Evolutionary conservation across 2,797 vertebrate species (phyloP), one percentile per base, ranked within the genome.

Genomic region (Borostomias antarcticus): DNA sequence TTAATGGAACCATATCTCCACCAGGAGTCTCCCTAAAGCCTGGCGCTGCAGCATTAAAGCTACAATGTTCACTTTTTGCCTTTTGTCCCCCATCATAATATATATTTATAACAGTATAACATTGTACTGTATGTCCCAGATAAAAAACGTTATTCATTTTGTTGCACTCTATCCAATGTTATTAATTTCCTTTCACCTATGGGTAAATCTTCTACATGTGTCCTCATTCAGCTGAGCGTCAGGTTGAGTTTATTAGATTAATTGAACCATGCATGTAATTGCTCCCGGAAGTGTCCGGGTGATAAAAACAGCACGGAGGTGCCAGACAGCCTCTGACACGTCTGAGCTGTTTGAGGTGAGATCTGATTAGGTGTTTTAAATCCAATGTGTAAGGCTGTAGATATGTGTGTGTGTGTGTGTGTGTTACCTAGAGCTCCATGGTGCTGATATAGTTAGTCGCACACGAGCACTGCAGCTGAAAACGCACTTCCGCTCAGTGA

Each of bases 231-330:
- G 66, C 79, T 68, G 62, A 64, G 70, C 61, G 75, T 74, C 68
- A 74, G 80, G 86, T 86, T 58, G 52, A 82, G 89, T 88, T 83
- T 70, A 83, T 83, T 61, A 66, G 81, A 85, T 78, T 70, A 84
- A 77, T 82, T 77, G 81, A 86, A 74, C 78, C 76, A 72, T 76
- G 82, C 77, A 66, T 78, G 65, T 89, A 90, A 90, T 90, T 87
- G 86, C 72, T 87, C 78, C 89, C 82, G 25, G 68, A 82, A 76
- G 87, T 82, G 82, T 66, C 58, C 43, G 29, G 60, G 70, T 82
- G 77, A 74, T 79, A 74, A 76, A 64, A 66, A 57, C 62, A 37
- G 26, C 72, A 68, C 69, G 74, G 79, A 84, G 81, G 79, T 87
- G 87, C 66, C 40, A 79, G 30, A 58, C 57, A 37, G 33, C 26